Percentiles rank a stretch among this genome's conserved stretches.
Conservation (phyloP, 1,140 invertebrate genomes). For the Tetranychus urticae region DNA sequence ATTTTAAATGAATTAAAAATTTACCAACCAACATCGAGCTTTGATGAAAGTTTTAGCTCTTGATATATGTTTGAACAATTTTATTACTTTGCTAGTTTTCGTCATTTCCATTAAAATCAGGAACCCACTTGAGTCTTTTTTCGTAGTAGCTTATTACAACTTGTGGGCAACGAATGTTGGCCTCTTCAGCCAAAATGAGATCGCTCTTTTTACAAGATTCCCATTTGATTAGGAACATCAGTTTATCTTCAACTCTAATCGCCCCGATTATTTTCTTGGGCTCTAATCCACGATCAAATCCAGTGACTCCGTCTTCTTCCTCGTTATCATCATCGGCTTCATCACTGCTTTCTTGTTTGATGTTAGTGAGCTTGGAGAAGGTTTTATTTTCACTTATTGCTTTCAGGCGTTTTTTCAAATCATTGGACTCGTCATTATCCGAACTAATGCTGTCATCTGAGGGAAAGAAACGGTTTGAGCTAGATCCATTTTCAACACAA, state of each 20-base stretch:
- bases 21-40: no score
- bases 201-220: constrained; percentile 2
- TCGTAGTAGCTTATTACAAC: constrained; percentile 6
- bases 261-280: constrained; percentile 4
- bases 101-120: not conserved
- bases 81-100: no score
- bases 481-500: no score
- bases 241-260: not conserved
- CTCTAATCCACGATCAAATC: not conserved
- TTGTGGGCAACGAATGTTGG: constrained; percentile 4
- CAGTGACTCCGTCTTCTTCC: not conserved
- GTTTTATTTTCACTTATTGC: no score
- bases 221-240: constrained; percentile 8
- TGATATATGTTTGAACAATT: no score
- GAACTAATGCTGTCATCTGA: no score
- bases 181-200: not conserved
- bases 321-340: not conserved
- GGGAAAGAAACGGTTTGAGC: no score
- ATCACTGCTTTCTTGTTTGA: not conserved
- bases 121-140: constrained; percentile 2
- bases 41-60: no score
- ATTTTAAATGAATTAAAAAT: no score
- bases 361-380: no score
- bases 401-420: no score
- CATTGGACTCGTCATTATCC: no score